These are phyloP conservation scores for Jacana jacana DNA, from an alignment of 2,113 vertebrate genomes.

Conservation along the genomic window DNA sequence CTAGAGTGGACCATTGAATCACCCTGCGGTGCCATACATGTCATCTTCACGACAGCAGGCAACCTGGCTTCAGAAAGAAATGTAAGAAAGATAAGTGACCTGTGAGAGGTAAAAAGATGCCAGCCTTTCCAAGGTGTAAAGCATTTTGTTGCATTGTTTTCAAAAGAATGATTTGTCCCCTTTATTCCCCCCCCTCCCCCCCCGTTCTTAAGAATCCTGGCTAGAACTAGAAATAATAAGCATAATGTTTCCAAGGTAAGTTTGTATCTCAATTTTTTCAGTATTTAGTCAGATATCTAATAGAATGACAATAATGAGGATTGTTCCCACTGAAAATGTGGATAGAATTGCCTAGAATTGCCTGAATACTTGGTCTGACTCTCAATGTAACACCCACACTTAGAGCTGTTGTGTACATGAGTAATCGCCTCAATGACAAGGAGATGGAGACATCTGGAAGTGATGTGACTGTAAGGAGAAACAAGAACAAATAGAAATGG, in stretches of 20 bases:
- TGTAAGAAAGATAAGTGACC: not conserved
- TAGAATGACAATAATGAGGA: not conserved
- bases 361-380: not conserved
- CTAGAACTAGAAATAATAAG: not conserved
- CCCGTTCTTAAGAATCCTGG: not conserved
- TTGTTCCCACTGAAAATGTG: not conserved
- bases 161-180: not conserved
- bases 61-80: not conserved
- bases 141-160: not conserved
- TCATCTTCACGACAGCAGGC: not conserved
- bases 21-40: not conserved
- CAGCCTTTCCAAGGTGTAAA: not conserved
- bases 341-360: not conserved
- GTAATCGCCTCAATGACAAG: not conserved
- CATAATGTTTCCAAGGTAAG: not conserved
- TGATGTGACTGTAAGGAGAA: not conserved
- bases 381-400: not conserved
- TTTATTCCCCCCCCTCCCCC: fast-evolving
- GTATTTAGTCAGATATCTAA: not conserved
- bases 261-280: not conserved
- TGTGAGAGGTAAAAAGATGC: not conserved
- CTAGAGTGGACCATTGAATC: not conserved
- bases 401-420: not conserved
- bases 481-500: not conserved
- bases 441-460: not conserved